Conservation (phyloP, 1,140 invertebrate species). For the Atopsyche davidsoni region DNA sequence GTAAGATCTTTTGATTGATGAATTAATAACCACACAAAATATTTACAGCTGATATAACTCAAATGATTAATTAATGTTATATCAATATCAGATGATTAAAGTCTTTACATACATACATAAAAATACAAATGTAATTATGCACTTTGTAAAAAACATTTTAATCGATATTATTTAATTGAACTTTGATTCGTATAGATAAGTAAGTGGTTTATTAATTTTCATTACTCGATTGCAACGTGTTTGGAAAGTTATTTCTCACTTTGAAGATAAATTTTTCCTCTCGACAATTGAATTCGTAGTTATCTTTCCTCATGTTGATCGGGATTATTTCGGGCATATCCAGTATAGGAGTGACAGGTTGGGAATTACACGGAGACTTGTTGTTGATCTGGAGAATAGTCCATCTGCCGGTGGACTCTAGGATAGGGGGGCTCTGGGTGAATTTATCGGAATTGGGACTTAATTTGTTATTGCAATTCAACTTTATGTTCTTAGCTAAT, state of each 20-base stretch:
- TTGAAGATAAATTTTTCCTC: constrained; percentile 25
- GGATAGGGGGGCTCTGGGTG: constrained; percentile 19
- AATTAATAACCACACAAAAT: neutral
- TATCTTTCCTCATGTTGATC: constrained; percentile 16
- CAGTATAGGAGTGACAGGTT: constrained; percentile 17
- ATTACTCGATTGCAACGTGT: no score
- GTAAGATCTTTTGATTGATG: neutral
- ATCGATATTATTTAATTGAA: no score
- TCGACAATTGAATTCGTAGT: constrained; percentile 21
- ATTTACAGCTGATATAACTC: constrained; percentile 6
- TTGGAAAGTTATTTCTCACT: constrained; percentile 13
- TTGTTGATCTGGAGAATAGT: constrained; percentile 29
- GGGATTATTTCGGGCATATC: constrained; percentile 23
- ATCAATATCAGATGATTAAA: no score
- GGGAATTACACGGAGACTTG: constrained; percentile 16
- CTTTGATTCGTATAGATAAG: no score
- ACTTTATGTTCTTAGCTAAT: constrained; percentile 2
- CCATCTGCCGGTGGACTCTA: constrained; percentile 27
- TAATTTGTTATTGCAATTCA: constrained; percentile 11
- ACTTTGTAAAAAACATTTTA: no score
- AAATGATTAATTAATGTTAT: no score
- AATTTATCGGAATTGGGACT: constrained; percentile 18
- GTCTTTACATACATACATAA: no score
- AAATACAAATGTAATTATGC: no score
- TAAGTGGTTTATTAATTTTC: no score